A percentile compares a stretch with the other conserved stretches of the same genome.
Evolutionary conservation across 2,888 invertebrate genomes (phyloP).

Genomic region (Idaea dimidiata): DNA sequence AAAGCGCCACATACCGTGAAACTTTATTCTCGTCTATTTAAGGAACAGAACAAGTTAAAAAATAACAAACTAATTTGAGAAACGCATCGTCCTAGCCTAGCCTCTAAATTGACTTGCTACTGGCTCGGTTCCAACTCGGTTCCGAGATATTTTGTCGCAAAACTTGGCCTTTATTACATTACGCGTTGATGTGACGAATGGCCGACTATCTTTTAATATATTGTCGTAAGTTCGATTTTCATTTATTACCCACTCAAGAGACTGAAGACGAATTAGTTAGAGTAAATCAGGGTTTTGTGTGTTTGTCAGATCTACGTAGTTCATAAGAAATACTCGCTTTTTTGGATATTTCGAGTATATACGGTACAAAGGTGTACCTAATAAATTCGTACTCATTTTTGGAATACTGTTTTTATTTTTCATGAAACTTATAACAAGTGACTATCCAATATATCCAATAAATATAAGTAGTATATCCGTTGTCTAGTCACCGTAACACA

Average conservation of each 20-base stretch:
- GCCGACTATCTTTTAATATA: constrained; percentile 2
- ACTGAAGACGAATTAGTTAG: neutral
- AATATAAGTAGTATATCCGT: too few relatives aligned
- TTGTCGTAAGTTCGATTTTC: neutral
- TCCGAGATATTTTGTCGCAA: constrained; percentile 32
- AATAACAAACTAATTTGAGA: neutral
- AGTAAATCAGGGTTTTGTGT: neutral
- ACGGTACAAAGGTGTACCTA: too few relatives aligned
- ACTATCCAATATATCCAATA: too few relatives aligned
- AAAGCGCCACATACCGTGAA: too few relatives aligned
- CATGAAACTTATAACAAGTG: too few relatives aligned
- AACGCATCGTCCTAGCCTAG: neutral
- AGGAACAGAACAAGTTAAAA: neutral
- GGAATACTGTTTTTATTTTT: too few relatives aligned
- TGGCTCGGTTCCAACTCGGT: constrained; percentile 29
- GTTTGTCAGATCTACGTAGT: neutral
- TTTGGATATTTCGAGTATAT: too few relatives aligned
- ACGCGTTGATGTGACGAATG: constrained; percentile 10
- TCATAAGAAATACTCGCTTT: neutral
- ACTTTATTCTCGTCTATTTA: neutral
- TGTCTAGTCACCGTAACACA: too few relatives aligned
- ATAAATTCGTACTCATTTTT: too few relatives aligned
- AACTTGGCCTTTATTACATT: constrained; percentile 20
- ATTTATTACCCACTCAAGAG: neutral
- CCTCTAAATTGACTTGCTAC: constrained; percentile 18